These are phyloP conservation scores for Machaerirhynchus nigripectus DNA, from an alignment of 2,113 vertebrate species.

Conservation along the genomic window DNA sequence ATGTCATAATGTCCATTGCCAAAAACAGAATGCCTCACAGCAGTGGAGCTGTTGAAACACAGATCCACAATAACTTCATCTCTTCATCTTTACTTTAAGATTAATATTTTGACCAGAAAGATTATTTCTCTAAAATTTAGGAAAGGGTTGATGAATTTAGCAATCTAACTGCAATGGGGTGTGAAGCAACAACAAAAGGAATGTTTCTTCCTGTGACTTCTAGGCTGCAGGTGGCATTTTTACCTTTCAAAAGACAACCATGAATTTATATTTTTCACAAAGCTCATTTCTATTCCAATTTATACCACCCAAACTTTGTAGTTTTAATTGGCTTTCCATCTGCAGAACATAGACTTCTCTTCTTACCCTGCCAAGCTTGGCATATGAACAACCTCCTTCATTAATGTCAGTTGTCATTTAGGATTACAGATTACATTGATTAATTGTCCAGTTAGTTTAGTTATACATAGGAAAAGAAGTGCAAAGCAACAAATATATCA, in stretches of 20 bases:
- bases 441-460: conserved; percentile 49
- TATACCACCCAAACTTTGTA: background rate
- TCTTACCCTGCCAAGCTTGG: background rate
- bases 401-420: conserved; percentile 38
- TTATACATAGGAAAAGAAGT: conserved; percentile 29
- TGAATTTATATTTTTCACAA: background rate
- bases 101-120: background rate
- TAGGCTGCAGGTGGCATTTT: background rate
- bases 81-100: background rate
- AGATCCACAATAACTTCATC: background rate
- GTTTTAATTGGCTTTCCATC: conserved; percentile 24
- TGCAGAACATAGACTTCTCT: background rate
- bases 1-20: background rate
- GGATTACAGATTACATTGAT: conserved; percentile 18
- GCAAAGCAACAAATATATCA: background rate
- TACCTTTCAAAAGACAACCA: background rate
- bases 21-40: background rate
- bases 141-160: background rate
- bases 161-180: background rate
- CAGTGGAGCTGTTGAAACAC: background rate
- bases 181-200: background rate
- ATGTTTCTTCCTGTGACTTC: background rate
- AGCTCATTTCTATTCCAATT: background rate
- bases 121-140: background rate
- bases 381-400: background rate